Conservation (phyloP, 2,888 invertebrate genomes). For the Malthinus seriepunctatus region DNA sequence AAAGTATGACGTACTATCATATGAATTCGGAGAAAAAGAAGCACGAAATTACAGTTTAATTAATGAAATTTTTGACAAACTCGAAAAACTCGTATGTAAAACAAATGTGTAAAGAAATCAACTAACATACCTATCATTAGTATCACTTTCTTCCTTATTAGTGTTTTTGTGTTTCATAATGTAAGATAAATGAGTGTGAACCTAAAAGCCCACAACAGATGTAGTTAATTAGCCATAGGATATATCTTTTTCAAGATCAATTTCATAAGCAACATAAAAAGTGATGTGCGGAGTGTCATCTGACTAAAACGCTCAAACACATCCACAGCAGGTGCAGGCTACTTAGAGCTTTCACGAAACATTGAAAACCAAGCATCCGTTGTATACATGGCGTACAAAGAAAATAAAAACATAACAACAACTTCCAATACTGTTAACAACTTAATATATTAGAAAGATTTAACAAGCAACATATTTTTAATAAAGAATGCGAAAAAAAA, state of each 20-base stretch:
- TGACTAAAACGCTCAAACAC: slow-evolving; percentile 26
- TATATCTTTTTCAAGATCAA: slow-evolving; percentile 43
- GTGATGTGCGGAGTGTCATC: slow-evolving; percentile 27
- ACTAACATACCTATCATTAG: slow-evolving; percentile 5
- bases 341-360: slow-evolving; percentile 41
- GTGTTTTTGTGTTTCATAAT: slow-evolving; percentile 11
- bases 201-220: slow-evolving; percentile 36
- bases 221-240: slow-evolving; percentile 44
- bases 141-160: slow-evolving; percentile 7
- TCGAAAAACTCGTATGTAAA: neutral
- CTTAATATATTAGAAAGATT: no score
- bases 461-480: neutral
- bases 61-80: neutral
- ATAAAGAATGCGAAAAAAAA: neutral
- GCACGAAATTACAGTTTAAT: no score
- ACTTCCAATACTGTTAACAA: slow-evolving; percentile 4
- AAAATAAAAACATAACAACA: no score
- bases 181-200: slow-evolving; percentile 24
- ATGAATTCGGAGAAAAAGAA: no score
- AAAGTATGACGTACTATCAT: no score
- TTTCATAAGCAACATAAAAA: slow-evolving; percentile 33
- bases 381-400: slow-evolving; percentile 38
- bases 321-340: slow-evolving; percentile 39
- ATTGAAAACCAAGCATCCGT: slow-evolving; percentile 45
- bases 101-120: slow-evolving; percentile 3